Base-by-base conservation (phyloP, 1,140 invertebrate genomes). In the Heliconius melpomene region DNA sequence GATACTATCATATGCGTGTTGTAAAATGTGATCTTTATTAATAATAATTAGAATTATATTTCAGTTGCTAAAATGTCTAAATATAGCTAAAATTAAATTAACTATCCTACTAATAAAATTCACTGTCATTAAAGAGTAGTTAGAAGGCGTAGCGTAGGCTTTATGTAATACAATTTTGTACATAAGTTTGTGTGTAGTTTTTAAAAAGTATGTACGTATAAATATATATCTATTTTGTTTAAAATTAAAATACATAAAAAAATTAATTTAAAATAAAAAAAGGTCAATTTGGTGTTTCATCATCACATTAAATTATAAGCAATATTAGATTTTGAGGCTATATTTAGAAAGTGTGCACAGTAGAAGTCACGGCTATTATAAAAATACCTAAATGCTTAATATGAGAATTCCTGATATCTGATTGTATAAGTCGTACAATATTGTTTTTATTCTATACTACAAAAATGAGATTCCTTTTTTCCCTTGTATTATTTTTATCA, bases 1-100 rank as follows among this genome's bases (percentile, higher is more conserved):
- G n/a, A n/a, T n/a, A n/a, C n/a, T n/a, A n/a, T n/a, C n/a, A n/a
- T 79, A 79, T 85, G 81, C 84, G 85, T 66, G 74, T 86, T 85
- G 85, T 85, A 82, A 88, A 89, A 86, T 91, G 90, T 91, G 88
- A 91, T 92, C 83, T 90, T 84, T 87, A 82, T 83, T 87, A 85
- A 88, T 88, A 83, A 72, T 75, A 83, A 86, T 79, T 79, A 79
- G 36, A 40, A 74, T 29, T 79, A 79, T 50, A 66, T 79, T 74
- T 74, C 23, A 74, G 32, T 70, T 74, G 72, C 60, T 66, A 66
- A 66, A 57, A 23, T 57, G 23, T 57, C 60, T 66, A 66, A 26
- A 66, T 52, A 52, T 52, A 60, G 54, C 54, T 60, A 60, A 60
- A 60, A 60, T 23, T 60, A 29, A 60, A 66, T 66, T 66, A 66